Evolutionary conservation across 2,113 vertebrate genomes (phyloP), one percentile per base, ranked within the genome.

Genomic region (Etia nguti): DNA sequence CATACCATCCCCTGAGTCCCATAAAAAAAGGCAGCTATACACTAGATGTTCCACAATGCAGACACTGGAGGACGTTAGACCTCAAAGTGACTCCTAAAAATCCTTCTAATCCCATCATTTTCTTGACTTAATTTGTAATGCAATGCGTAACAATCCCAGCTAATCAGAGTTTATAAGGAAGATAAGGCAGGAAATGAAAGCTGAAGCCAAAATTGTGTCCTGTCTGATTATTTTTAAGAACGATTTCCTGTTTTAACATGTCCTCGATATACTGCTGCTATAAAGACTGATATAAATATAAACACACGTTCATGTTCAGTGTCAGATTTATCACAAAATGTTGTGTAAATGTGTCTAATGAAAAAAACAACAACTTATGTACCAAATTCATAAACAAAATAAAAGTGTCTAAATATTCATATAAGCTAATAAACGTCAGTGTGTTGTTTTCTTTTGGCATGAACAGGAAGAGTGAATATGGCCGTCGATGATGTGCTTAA

Each of bases 21-120:
- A 70, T 22, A 70, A 85, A 8, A 8, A 65, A 87, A 88, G 92
- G 90, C 93, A 94, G 91, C 92, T 93, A 90, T 80, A 84, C 65
- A 85, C 81, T 56, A 86, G 68, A 60, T 82, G 57, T 15, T 6
- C 8, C 55, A 79, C 46, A 26, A 20, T 18, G 43, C 77, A 84
- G 16, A 88, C 43, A 90, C 80, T 57, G 77, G 81, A 83, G 60
- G 82, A 81, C 10, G 2, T 80, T 52, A 70, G 5, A 50, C 46
- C 29, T 77, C 73, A 13, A 50, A n/a, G 46, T 34, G 73, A n/a
- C 46, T 50, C 26, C 24, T 50, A 50, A 50, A 77, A 77, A 31
- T 48, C 82, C 26, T 20, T 50, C 16, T 77, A 50, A 43, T 18
- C 9, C 16, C 22, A 4, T 82, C 24, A 75, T 50, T 31, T 50